Evolutionary conservation across 2,797 vertebrate species (phyloP).

Genomic region (Stomatorhinus walkeri): DNA sequence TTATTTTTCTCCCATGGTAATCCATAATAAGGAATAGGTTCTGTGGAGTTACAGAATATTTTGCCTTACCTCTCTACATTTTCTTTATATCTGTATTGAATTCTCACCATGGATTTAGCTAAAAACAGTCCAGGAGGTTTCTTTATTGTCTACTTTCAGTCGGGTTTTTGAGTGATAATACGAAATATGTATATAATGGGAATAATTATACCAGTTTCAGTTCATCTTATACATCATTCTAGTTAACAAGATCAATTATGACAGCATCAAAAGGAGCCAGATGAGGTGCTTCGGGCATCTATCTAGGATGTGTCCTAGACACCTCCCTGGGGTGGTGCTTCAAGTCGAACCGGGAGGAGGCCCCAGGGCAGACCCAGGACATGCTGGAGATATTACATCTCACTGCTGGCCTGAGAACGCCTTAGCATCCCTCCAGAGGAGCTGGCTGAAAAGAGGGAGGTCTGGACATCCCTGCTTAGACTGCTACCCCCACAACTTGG

Average conservation of each 20-base stretch:
- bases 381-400: background rate
- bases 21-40: background rate
- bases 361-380: background rate
- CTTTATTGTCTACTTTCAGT: background rate
- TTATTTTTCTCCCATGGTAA: background rate
- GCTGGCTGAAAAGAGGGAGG: background rate
- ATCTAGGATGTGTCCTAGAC: background rate
- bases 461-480: background rate
- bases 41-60: background rate
- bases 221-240: background rate
- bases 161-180: background rate
- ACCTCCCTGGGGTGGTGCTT: background rate
- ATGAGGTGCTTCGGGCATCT: background rate
- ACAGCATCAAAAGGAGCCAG: background rate
- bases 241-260: background rate
- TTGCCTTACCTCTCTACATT: background rate
- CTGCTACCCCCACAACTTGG: background rate
- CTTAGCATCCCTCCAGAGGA: background rate
- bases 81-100: background rate
- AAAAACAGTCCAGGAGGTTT: background rate
- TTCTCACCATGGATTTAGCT: background rate
- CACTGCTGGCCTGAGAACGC: background rate
- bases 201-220: background rate
- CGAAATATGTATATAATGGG: background rate
- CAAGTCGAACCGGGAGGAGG: background rate